Base-by-base conservation (phyloP, 1,140 invertebrate species). In the Caenorhabditis remanei region DNA sequence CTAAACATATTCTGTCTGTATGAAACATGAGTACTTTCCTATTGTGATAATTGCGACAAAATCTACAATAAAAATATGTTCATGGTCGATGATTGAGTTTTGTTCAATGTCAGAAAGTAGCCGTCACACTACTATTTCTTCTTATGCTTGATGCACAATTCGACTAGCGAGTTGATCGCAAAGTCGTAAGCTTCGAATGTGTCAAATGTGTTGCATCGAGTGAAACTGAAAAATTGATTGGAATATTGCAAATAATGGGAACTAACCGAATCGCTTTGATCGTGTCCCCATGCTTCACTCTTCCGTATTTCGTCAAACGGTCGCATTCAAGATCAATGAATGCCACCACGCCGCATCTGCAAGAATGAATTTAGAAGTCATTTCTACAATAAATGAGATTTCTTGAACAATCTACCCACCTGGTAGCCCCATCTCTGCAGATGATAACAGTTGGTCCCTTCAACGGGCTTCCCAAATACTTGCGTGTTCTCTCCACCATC, bases 361-460 rank as follows among this genome's bases (percentile, higher is more conserved):
- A 32, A 32, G 32, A 32, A 32, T 32, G 24, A 79, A 79, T 19
- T n/a, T n/a, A n/a, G n/a, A n/a, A n/a, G n/a, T n/a, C n/a, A n/a
- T n/a, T 8, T 1, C 4, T 13, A 32, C n/a, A 32, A 32, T 32
- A 13, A 5, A 63, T 13, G 40, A 3, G 24, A 9, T 63, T 11
- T 32, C 1, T 32, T 53, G 50, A 8, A 53, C 16, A 13, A 24
- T 11, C 14, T 16, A 46, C 65, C 16, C 5, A 79, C 71, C 53
- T 79, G 2, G 46, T 13, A 24, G 71, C 71, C 24, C 71, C 71
- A 79, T 79, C 71, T 53, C 16, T 79, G 46, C 71, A 79, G 2
- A 50, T n/a, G 53, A 79, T 79, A 50, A 79, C 71, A n/a, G 53
- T 13, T 21, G 71, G 71, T 24, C 71, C 46, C 24, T 79, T 79